Conservation (phyloP, 2,113 vertebrate species). For the Bufo bufo region DNA sequence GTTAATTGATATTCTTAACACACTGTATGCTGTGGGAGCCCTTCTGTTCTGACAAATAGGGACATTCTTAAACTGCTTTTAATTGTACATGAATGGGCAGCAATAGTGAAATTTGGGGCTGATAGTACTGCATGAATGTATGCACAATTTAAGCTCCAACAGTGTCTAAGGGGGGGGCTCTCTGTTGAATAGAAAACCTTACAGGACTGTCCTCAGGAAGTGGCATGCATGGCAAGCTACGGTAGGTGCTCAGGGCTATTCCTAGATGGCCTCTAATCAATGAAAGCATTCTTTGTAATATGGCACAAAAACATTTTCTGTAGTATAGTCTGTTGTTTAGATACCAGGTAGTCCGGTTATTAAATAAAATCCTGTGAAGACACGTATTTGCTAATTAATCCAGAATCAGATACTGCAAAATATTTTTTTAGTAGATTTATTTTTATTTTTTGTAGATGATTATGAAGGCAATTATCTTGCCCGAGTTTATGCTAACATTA, state of each 20-base stretch:
- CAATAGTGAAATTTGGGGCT: neutral
- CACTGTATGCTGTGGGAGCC: no score
- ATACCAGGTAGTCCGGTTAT: neutral
- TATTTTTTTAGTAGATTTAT: no score
- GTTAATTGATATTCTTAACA: conserved; percentile 32
- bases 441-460: no score
- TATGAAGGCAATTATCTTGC: no score
- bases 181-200: neutral
- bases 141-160: neutral
- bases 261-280: neutral
- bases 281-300: neutral
- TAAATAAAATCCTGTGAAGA: neutral
- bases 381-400: no score
- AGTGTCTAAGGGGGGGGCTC: neutral
- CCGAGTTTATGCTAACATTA: no score
- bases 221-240: neutral
- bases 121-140: neutral
- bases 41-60: neutral
- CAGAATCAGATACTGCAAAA: no score
- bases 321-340: neutral
- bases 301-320: neutral
- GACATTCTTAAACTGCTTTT: neutral
- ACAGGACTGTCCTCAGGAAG: neutral
- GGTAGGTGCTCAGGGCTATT: neutral
- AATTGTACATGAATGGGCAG: neutral